Percentiles rank a stretch among this genome's conserved stretches.
These are phyloP conservation scores for Bambusicola thoracicus DNA, from an alignment of 2,113 vertebrate species.

Conservation along the genomic window DNA sequence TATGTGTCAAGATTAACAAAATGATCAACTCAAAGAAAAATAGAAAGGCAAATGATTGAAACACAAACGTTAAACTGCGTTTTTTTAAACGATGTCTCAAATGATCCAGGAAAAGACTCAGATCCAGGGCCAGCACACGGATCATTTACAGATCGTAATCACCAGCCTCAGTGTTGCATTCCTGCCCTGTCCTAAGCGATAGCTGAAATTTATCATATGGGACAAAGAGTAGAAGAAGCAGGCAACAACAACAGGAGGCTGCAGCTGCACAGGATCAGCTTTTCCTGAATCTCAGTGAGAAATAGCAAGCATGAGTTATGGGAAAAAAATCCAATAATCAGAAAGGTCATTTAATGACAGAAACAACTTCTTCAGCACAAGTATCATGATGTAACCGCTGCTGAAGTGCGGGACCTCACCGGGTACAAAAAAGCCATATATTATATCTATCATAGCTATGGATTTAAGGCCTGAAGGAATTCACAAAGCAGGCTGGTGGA, in stretches of 20 bases:
- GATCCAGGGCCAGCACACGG: conserved; percentile 37
- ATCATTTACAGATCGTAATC: conserved; percentile 42
- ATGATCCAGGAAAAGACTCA: conserved; percentile 12
- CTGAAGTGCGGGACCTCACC: neutral
- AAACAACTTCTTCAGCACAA: conserved; percentile 28
- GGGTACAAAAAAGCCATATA: neutral
- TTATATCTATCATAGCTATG: neutral
- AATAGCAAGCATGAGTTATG: conserved; percentile 54
- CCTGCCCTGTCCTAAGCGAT: conserved; percentile 46
- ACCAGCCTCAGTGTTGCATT: conserved; percentile 4
- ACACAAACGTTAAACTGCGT: neutral
- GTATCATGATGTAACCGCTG: conserved; percentile 13
- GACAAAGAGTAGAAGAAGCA: neutral
- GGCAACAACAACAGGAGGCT: conserved; percentile 43
- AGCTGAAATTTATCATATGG: conserved; percentile 30
- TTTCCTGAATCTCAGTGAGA: conserved; percentile 36
- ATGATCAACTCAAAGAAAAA: neutral
- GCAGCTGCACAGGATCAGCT: conserved; percentile 47
- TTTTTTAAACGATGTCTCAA: conserved; percentile 27
- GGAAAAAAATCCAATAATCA: conserved; percentile 32
- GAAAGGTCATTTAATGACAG: conserved; percentile 53
- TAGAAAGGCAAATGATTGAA: neutral
- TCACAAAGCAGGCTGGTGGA: neutral
- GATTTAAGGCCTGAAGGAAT: conserved; percentile 13
- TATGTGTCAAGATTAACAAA: conserved; percentile 10